phyloP scores from a whole-genome alignment of 1,140 invertebrate species.

The Lerema accius region DNA sequence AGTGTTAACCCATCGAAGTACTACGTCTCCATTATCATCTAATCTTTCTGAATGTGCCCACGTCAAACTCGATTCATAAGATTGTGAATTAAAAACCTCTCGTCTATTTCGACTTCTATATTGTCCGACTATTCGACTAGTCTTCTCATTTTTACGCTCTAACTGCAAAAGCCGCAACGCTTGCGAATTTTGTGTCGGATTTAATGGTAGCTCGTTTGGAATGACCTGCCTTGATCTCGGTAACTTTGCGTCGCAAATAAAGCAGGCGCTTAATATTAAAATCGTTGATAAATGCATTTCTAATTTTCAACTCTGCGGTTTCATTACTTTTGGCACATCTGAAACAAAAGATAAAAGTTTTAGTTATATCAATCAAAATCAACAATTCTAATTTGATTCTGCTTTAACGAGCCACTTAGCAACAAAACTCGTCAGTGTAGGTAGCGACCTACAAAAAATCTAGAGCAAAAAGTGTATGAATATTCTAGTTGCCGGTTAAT shows the following conservation, averaged over 20 bases:
- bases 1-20: conserved; percentile 83
- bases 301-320: conserved; percentile 42
- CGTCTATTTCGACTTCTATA: conserved; percentile 63
- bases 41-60: conserved; percentile 74
- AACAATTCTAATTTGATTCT: not conserved
- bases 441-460: not conserved
- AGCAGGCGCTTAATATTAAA: conserved; percentile 63
- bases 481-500: conserved; percentile 13
- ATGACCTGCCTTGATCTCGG: conserved; percentile 53
- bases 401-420: not conserved
- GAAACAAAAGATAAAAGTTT: conserved; percentile 55
- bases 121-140: conserved; percentile 59
- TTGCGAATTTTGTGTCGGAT: conserved; percentile 53
- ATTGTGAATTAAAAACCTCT: conserved; percentile 69
- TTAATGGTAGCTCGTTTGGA: conserved; percentile 57
- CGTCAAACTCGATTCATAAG: conserved; percentile 70
- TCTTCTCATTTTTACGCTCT: conserved; percentile 62
- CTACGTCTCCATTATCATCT: conserved; percentile 83
- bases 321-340: conserved; percentile 69
- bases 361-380: not conserved
- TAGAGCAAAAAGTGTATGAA: conserved; percentile 12
- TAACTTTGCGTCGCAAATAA: conserved; percentile 71
- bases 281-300: conserved; percentile 69
- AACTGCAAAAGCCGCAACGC: conserved; percentile 49
- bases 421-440: conserved; percentile 5